Evolutionary conservation across 2,888 invertebrate species (phyloP), one percentile per base, ranked within the genome.

Genomic region (Cotesia congregata): DNA sequence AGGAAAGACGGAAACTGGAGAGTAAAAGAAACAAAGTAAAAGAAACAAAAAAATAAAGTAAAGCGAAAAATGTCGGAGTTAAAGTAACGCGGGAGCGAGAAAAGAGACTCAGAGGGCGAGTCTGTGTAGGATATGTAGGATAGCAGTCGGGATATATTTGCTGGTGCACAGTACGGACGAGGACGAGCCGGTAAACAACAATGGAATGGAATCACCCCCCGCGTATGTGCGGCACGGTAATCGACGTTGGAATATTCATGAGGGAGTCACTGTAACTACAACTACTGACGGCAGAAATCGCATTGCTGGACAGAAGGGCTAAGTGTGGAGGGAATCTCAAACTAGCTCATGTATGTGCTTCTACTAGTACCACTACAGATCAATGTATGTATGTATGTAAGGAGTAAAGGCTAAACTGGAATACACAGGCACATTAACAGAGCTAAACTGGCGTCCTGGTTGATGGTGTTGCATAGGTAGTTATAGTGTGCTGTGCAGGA

Each of bases 181-280:
- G 40, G 15, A 65, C 50, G 39, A 50, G 50, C 67, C 73, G 61
- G 67, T 77, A 74, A 74, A 77, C 77, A 77, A 77, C 69, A 77
- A 77, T 71, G 67, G 74, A 30, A 67, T 70, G 59, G 73, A 67
- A 40, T 30, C 59, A 50, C 40, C 60, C 41, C 41, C 12, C 73
- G 67, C 71, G 79, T 61, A 76, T 76, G 71, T 76, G 76, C 75
- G 76, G 75, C 77, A 61, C 69, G 76, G 80, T 85, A 85, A 85
- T 85, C 82, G 83, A 81, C 80, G 77, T 75, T 80, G 72, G 86
- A 85, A 85, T 86, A 86, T 85, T 84, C 85, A 85, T 85, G 86
- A 85, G 80, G 30, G 30, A 61, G 72, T 74, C 50, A 50, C 50
- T 50, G 12, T 50, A 50, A 50, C 50, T 50, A 50, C 50, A 50